Evolutionary conservation across 2,797 vertebrate species (phyloP), one percentile per base, ranked within the genome.

Genomic region (Artibeus lituratus): DNA sequence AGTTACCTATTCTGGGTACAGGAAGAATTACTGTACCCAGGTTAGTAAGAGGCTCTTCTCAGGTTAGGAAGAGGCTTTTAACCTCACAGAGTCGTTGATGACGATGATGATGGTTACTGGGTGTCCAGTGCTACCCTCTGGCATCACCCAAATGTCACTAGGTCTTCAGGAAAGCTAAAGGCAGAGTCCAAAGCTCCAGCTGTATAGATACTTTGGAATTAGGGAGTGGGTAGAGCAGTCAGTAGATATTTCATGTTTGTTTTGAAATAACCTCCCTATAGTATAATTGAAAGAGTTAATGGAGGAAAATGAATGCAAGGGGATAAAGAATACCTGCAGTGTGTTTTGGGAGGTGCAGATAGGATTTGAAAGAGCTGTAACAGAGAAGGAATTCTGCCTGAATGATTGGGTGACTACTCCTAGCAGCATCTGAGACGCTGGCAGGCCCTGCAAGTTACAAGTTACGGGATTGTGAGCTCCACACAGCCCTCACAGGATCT

Each of bases 381-480:
- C 39, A 26, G 72, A 83, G 39, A 5, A 59, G 96, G 55, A 95
- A 80, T 82, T 97, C 69, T 95, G 62, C 74, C 87, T 70, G 42
- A 90, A n/a, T 11, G 1, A 18, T 88, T 16, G 14, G 4, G 69
- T 92, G 39, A 70, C 87, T 93, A 92, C 26, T 84, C 10, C 93
- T 26, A 51, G 74, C 37, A 81, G 77, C 11, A 53, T 90, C 67
- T 69, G 18, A 94, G 96, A 84, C 73, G 87, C 53, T 62, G 72
- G 26, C 32, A 26, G 14, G 57, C 12, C 72, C 22, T 90, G 94
- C 39, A 1, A 87, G 67, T 65, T 91, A 70, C 32, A 10, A 44
- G 44, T 44, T 44, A 44, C 44, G 87, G 35, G 84, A 59, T 10
- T 39, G 0, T 37, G 1, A 91, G 67, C 55, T 86, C 87, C 42